A percentile compares a stretch with the other conserved stretches of the same genome.
phyloP scores from a whole-genome alignment of 2,113 vertebrate species.

The Cephalophus harveyi region DNA sequence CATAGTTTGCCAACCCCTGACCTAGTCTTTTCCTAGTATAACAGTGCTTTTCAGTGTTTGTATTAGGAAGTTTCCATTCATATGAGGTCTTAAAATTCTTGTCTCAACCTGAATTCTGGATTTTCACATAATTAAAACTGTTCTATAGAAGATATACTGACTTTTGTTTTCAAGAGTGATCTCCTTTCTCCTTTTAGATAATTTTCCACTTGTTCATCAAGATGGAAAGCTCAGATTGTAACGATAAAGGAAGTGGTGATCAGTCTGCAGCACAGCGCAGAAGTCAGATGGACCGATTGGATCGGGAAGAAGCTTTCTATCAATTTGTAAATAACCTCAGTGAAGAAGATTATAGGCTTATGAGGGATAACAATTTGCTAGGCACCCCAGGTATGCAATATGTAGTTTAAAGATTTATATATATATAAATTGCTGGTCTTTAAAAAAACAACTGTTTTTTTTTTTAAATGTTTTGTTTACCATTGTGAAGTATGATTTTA shows the following conservation, averaged over 20 bases:
- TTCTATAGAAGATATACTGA: not conserved
- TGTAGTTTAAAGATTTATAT: conserved; percentile 27
- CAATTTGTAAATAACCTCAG: conserved; percentile 99
- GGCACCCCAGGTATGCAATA: conserved; percentile 92
- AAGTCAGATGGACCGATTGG: conserved; percentile 93
- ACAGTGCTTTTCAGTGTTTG: not conserved
- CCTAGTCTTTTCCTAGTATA: conserved; percentile 13
- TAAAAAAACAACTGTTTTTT: not conserved
- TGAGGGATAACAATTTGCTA: conserved; percentile 98
- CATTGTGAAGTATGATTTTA: not conserved
- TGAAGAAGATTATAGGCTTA: conserved; percentile 97
- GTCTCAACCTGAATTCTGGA: not conserved
- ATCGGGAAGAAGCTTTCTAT: conserved; percentile 97
- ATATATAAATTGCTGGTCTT: not conserved
- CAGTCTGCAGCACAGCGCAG: conserved; percentile 93
- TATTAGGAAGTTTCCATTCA: not conserved
- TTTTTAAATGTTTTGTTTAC: conserved; percentile 9
- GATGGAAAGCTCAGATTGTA: conserved; percentile 95
- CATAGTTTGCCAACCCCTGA: not conserved
- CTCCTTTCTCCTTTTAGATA: conserved; percentile 74
- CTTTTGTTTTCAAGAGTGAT: conserved; percentile 55
- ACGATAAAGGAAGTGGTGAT: conserved; percentile 90
- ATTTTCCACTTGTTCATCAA: conserved; percentile 76
- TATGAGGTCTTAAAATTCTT: conserved; percentile 5
- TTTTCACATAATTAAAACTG: conserved; percentile 20